Evolutionary conservation across 2,888 invertebrate species (phyloP).

Genomic region (Chrysolina oricalcia): DNA sequence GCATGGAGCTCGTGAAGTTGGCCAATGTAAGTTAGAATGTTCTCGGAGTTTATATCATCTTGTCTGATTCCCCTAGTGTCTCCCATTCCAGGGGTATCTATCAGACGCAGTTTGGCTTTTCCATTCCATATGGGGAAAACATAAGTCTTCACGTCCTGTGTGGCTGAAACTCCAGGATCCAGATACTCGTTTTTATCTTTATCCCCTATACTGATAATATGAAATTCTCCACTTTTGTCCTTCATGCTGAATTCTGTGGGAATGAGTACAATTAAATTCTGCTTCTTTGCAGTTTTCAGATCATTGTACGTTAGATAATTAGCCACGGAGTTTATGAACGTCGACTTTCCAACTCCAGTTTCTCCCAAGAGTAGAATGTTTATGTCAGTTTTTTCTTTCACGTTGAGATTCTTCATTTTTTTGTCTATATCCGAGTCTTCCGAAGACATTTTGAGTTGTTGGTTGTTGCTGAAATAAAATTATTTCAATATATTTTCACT

Average conservation of each 20-base stretch:
- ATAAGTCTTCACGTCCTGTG: slow-evolving; percentile 59
- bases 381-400: slow-evolving; percentile 54
- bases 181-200: slow-evolving; percentile 58
- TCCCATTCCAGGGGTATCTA: slow-evolving; percentile 67
- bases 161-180: slow-evolving; percentile 55
- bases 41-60: slow-evolving; percentile 61
- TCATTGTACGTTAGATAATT: slow-evolving; percentile 63
- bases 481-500: too few relatives aligned
- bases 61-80: slow-evolving; percentile 61
- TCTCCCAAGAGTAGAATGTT: slow-evolving; percentile 67
- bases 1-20: slow-evolving; percentile 64
- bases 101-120: slow-evolving; percentile 60
- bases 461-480: slow-evolving; percentile 4
- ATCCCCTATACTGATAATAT: slow-evolving; percentile 57
- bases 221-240: slow-evolving; percentile 57
- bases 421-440: slow-evolving; percentile 26
- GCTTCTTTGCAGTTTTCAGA: slow-evolving; percentile 57
- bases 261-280: slow-evolving; percentile 59
- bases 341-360: slow-evolving; percentile 68
- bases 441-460: neutral
- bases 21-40: slow-evolving; percentile 63
- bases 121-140: slow-evolving; percentile 56
- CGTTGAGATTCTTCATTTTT: slow-evolving; percentile 38
- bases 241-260: slow-evolving; percentile 60
- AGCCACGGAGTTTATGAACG: slow-evolving; percentile 66